Conservation (phyloP, 1,140 invertebrate genomes). For the Lucilia sericata region DNA sequence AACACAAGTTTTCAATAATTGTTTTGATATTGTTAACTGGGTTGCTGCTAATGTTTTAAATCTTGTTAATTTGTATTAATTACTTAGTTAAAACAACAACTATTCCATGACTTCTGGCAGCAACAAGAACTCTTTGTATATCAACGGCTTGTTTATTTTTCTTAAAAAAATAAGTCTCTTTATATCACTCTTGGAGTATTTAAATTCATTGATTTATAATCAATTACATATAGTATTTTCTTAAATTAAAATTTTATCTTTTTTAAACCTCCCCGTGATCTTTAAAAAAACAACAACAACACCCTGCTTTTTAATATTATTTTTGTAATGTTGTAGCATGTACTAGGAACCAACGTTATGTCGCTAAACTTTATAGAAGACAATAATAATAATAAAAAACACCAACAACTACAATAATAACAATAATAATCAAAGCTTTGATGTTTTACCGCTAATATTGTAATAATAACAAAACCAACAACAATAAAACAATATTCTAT, state of each 20-base stretch:
- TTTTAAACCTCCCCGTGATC: neutral
- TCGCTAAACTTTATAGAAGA: neutral
- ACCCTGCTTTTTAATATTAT: neutral
- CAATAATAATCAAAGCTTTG: slow-evolving; percentile 18
- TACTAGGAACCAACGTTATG: neutral
- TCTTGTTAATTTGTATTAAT: slow-evolving; percentile 27
- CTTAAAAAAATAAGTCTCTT: too few relatives aligned
- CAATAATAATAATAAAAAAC: neutral
- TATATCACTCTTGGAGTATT: neutral
- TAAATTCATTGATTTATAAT: slow-evolving; percentile 18
- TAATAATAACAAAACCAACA: slow-evolving; percentile 11
- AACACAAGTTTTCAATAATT: neutral
- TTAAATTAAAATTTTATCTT: neutral
- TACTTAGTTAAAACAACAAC: neutral
- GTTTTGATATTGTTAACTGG: neutral
- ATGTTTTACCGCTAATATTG: slow-evolving; percentile 18
- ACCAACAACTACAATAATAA: slow-evolving; percentile 17
- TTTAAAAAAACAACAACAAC: neutral
- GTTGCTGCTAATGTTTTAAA: neutral
- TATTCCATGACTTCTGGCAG: neutral
- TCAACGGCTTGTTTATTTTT: neutral
- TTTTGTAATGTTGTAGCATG: neutral
- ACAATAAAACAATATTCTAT: neutral
- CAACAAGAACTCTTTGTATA: neutral
- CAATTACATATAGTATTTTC: neutral